Conservation (phyloP, 2,113 vertebrate genomes). For the Zootoca vivipara region DNA sequence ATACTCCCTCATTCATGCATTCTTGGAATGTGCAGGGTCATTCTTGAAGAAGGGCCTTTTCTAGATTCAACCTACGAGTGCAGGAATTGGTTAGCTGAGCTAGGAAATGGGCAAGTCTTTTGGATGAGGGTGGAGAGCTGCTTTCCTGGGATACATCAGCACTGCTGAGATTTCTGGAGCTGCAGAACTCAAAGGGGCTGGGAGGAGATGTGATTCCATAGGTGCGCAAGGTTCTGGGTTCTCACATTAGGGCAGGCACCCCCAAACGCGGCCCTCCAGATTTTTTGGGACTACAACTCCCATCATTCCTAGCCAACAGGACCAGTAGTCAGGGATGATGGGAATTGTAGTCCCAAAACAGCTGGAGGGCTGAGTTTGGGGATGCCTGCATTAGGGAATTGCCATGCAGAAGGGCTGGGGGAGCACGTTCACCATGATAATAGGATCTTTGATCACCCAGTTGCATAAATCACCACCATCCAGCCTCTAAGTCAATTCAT, state of each 20-base stretch:
- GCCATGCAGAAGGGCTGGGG: not conserved
- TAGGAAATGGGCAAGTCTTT: not conserved
- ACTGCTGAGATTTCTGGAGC: not conserved
- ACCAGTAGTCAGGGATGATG: no score
- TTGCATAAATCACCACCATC: conserved; percentile 78
- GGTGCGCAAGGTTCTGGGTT: not conserved
- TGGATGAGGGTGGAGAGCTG: not conserved
- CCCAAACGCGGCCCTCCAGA: no score
- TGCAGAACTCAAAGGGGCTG: not conserved
- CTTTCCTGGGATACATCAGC: not conserved
- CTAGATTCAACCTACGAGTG: not conserved
- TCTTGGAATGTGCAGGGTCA: not conserved
- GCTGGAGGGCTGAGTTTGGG: no score
- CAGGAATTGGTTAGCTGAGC: not conserved
- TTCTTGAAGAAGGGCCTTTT: not conserved
- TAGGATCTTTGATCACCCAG: conserved; percentile 67
- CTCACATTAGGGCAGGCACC: not conserved
- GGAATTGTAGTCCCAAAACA: no score
- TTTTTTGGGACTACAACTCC: no score
- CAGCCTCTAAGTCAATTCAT: conserved; percentile 80
- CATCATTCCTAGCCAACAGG: no score
- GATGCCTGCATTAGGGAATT: no score
- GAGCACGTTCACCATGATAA: conserved; percentile 52
- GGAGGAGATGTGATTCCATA: not conserved
- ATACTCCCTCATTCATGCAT: not conserved